Percentiles rank a stretch among this genome's conserved stretches.
Evolutionary conservation across 2,113 vertebrate genomes (phyloP).

Genomic region (Hippocampus comes): DNA sequence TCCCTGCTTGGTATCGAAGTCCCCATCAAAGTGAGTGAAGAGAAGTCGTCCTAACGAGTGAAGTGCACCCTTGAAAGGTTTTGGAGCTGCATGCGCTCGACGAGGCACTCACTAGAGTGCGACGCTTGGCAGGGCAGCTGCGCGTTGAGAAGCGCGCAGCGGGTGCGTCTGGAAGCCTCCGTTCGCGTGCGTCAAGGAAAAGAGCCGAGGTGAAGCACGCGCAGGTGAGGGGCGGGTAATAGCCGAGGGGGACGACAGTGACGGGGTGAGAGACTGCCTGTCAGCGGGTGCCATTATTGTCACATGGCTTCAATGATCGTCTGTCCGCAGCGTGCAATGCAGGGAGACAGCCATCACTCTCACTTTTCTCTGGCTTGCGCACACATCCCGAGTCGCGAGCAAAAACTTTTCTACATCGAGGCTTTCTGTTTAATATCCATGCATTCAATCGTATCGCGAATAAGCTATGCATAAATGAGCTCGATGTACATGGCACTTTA

Average conservation of each 20-base stretch:
- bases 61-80: slow-evolving; percentile 40
- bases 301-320: slow-evolving; percentile 32
- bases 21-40: slow-evolving; percentile 88
- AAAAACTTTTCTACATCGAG: background rate
- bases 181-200: slow-evolving; percentile 39
- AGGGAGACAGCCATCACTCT: slow-evolving; percentile 33
- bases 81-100: slow-evolving; percentile 24
- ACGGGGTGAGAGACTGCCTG: slow-evolving; percentile 30
- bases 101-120: slow-evolving; percentile 44
- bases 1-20: slow-evolving; percentile 83
- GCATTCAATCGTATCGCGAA: background rate
- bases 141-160: slow-evolving; percentile 49
- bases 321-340: slow-evolving; percentile 44
- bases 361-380: background rate
- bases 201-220: slow-evolving; percentile 36
- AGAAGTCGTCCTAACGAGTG: slow-evolving; percentile 46
- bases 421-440: background rate
- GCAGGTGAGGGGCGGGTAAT: slow-evolving; percentile 68
- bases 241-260: slow-evolving; percentile 27
- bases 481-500: background rate
- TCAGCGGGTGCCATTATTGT: slow-evolving; percentile 53
- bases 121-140: slow-evolving; percentile 30
- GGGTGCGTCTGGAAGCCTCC: slow-evolving; percentile 17
- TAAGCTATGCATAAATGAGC: background rate
- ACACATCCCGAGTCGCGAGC: background rate